phyloP scores from a whole-genome alignment of 2,888 invertebrate genomes.

The Hermaeophaga mercurialis region DNA sequence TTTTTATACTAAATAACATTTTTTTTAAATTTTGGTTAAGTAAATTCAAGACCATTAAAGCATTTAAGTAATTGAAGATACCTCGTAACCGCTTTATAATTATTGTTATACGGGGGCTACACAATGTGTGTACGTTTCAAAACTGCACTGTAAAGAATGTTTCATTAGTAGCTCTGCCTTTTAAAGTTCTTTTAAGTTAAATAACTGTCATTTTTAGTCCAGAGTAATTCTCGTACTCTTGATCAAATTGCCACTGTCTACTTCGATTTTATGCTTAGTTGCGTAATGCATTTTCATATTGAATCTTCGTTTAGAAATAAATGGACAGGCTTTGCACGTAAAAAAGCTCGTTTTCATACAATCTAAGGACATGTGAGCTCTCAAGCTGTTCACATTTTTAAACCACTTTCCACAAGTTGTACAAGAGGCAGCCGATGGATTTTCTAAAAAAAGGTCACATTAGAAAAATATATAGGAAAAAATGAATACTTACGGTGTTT shows the following conservation, averaged over 20 bases:
- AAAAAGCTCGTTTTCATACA: constrained; percentile 43
- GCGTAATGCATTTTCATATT: constrained; percentile 46
- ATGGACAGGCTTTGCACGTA: constrained; percentile 41
- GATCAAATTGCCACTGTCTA: constrained; percentile 29
- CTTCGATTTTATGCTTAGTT: constrained; percentile 41
- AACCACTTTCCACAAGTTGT: constrained; percentile 47
- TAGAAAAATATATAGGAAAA: neutral
- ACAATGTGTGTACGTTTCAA: too few species aligned
- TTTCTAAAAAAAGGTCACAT: constrained; percentile 15
- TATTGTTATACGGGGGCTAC: too few species aligned
- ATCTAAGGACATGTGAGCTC: constrained; percentile 48
- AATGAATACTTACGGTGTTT: neutral
- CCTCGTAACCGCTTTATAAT: too few species aligned
- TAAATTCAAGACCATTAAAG: too few species aligned
- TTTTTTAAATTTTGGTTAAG: too few species aligned
- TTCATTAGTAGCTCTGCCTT: too few species aligned
- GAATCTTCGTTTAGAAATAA: constrained; percentile 44
- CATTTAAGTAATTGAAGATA: too few species aligned
- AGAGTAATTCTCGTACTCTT: constrained; percentile 11
- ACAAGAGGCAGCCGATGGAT: constrained; percentile 33
- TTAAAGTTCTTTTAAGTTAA: too few species aligned
- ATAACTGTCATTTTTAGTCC: too few species aligned
- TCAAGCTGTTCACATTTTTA: constrained; percentile 47
- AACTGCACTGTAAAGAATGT: too few species aligned
- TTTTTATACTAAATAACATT: too few species aligned